A percentile compares a stretch with the other conserved stretches of the same genome.
These are phyloP conservation scores for Sesia apiformis DNA, from an alignment of 2,888 invertebrate genomes.

Conservation along the genomic window DNA sequence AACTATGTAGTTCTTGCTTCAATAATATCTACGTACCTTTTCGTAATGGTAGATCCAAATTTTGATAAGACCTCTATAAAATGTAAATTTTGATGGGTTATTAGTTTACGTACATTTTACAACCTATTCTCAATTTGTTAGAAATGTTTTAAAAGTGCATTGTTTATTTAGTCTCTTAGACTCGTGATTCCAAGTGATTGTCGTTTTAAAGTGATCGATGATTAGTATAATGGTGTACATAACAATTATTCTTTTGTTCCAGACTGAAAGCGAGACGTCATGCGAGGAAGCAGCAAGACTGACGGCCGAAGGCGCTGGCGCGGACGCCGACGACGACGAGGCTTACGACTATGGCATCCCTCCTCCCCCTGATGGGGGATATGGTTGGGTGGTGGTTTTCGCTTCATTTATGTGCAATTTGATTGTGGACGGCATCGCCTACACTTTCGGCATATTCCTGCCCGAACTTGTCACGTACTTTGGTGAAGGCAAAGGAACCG, in stretches of 20 bases:
- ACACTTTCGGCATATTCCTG: slow-evolving; percentile 96
- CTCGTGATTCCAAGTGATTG: no score
- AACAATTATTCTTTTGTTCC: slow-evolving; percentile 35
- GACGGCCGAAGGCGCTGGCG: slow-evolving; percentile 77
- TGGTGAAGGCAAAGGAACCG: slow-evolving; percentile 88
- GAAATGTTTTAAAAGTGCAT: no score
- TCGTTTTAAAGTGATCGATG: no score
- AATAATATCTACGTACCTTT: no score
- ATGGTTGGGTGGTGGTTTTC: slow-evolving; percentile 95
- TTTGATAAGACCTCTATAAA: no score
- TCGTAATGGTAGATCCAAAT: no score
- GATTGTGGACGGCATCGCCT: slow-evolving; percentile 98
- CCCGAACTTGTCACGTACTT: slow-evolving; percentile 86
- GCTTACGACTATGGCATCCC: slow-evolving; percentile 83
- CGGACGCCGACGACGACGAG: slow-evolving; percentile 77
- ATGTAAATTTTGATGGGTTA: no score
- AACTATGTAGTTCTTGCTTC: no score
- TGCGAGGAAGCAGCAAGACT: slow-evolving; percentile 88
- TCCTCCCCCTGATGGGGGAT: slow-evolving; percentile 93
- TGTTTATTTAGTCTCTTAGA: no score
- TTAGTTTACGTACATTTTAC: no score
- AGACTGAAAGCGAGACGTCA: slow-evolving; percentile 91
- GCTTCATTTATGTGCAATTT: slow-evolving; percentile 98
- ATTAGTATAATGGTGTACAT: no score
- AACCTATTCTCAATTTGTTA: no score